These are phyloP conservation scores for Plectropomus leopardus DNA, from an alignment of 2,113 vertebrate species.

Conservation along the genomic window DNA sequence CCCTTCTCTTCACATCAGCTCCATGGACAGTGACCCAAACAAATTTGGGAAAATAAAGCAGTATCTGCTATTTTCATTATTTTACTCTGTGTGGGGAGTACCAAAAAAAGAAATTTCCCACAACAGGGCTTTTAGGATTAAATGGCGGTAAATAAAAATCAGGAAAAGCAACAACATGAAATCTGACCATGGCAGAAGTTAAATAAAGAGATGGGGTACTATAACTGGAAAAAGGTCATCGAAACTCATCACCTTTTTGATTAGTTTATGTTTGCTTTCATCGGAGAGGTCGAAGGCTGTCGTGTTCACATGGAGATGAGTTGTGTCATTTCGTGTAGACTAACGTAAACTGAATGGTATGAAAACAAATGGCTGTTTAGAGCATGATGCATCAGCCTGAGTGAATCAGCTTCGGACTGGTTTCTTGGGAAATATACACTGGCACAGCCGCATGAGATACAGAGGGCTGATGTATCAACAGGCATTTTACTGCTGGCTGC, in stretches of 20 bases:
- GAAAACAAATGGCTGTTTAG: background rate
- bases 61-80: conserved; percentile 53
- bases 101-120: conserved; percentile 55
- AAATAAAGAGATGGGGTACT: conserved; percentile 6
- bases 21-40: conserved; percentile 34
- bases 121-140: conserved; percentile 26
- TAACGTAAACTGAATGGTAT: background rate
- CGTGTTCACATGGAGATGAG: conserved; percentile 52
- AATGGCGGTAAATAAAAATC: conserved; percentile 27
- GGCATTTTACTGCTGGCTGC: background rate
- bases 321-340: background rate
- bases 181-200: conserved; percentile 18
- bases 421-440: conserved; percentile 13
- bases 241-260: conserved; percentile 35
- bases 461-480: background rate
- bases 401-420: background rate
- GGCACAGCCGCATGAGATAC: background rate
- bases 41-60: conserved; percentile 42
- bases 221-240: conserved; percentile 21
- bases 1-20: conserved; percentile 25
- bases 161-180: conserved; percentile 51
- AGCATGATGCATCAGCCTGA: background rate
- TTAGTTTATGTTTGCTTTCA: conserved; percentile 41
- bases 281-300: conserved; percentile 58
- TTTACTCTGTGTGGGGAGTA: conserved; percentile 5